A percentile compares a stretch with the other conserved stretches of the same genome.
Conservation (phyloP, 1,140 invertebrate genomes). For the Lepidurus couesii region DNA sequence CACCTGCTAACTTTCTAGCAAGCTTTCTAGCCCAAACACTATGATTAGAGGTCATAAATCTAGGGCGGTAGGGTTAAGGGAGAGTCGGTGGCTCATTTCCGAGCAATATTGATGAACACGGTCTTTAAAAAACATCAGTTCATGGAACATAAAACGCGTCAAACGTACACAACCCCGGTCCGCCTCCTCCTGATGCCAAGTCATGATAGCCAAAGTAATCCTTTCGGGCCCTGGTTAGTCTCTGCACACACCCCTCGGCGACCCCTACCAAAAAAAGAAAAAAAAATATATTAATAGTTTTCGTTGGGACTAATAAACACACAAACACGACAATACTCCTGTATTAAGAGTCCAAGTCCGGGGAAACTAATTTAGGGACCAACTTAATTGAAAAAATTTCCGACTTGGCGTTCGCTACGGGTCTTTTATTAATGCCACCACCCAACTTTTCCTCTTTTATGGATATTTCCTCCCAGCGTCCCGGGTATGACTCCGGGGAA, state of each 20-base stretch:
- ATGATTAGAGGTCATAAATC: not conserved
- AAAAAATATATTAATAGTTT: not conserved
- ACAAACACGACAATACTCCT: not conserved
- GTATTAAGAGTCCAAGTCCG: not conserved
- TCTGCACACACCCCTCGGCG: not conserved
- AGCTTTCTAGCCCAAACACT: not conserved
- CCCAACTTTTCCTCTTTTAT: not conserved
- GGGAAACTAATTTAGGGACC: not conserved
- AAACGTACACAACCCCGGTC: not conserved
- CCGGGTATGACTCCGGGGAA: not conserved
- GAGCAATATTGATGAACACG: constrained; percentile 12
- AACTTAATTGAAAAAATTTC: constrained; percentile 12
- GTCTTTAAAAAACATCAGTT: constrained; percentile 7
- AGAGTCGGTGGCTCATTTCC: not conserved
- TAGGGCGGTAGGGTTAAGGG: not conserved
- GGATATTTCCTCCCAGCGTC: not conserved
- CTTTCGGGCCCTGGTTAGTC: not conserved
- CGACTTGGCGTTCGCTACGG: not conserved
- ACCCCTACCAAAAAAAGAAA: not conserved
- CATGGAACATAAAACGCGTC: constrained; percentile 15
- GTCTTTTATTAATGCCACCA: not conserved
- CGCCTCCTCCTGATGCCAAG: not conserved
- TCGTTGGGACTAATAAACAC: not conserved
- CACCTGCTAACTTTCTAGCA: not conserved
- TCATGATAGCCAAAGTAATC: not conserved